Evolutionary conservation across 1,140 invertebrate species (phyloP).

Genomic region (Cheumatopsyche charites): DNA sequence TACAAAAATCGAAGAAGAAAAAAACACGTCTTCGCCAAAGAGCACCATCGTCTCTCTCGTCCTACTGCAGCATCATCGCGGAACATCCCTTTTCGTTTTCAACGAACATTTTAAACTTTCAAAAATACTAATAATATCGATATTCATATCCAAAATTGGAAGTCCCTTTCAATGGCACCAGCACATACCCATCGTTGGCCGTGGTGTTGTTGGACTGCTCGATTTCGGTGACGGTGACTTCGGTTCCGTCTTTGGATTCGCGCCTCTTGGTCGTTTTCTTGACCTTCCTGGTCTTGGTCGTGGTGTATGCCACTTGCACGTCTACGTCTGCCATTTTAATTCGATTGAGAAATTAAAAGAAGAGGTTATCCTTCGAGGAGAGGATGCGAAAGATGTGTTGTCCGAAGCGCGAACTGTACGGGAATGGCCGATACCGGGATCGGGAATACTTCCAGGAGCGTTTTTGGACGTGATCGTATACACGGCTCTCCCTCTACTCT

Average conservation of each 20-base stretch:
- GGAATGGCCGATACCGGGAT: slow-evolving; percentile 40
- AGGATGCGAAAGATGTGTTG: not conserved
- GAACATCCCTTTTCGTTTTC: too few species aligned
- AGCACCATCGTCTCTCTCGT: too few species aligned
- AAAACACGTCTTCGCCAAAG: too few species aligned
- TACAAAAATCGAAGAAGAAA: too few species aligned
- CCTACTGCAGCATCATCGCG: not conserved
- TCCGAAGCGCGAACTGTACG: slow-evolving; percentile 36
- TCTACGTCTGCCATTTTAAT: slow-evolving; percentile 83
- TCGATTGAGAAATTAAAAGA: too few species aligned
- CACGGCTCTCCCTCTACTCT: slow-evolving; percentile 40
- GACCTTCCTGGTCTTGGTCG: slow-evolving; percentile 85
- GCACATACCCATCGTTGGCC: slow-evolving; percentile 83
- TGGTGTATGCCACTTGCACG: slow-evolving; percentile 80
- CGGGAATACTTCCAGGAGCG: slow-evolving; percentile 45
- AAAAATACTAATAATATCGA: too few species aligned
- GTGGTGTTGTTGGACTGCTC: slow-evolving; percentile 72
- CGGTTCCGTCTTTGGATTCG: slow-evolving; percentile 71
- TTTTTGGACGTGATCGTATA: slow-evolving; percentile 39
- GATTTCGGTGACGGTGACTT: slow-evolving; percentile 82
- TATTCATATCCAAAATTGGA: too few species aligned
- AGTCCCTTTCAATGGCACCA: too few species aligned
- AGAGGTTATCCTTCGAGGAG: too few species aligned
- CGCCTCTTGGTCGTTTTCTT: slow-evolving; percentile 85
- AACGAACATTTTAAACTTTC: too few species aligned